These are phyloP conservation scores for Pantelozetes paolii DNA, from an alignment of 2,888 invertebrate species.

Conservation along the genomic window DNA sequence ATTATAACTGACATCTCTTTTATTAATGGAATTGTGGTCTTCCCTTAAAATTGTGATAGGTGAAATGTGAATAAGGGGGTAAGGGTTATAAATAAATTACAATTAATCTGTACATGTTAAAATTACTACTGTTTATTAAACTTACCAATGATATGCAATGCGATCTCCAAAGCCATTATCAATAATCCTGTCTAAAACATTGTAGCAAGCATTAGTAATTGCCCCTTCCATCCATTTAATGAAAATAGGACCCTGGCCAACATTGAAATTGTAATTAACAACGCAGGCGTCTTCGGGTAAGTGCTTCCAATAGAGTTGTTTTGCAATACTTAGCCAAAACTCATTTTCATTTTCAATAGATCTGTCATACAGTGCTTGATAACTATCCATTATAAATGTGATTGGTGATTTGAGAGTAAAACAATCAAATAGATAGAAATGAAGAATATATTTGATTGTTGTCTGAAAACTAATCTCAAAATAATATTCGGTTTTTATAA, in stretches of 20 bases:
- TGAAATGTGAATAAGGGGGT: too few species aligned
- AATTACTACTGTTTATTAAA: too few species aligned
- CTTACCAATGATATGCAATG: constrained; percentile 92
- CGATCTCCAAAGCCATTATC: constrained; percentile 81
- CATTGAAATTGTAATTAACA: constrained; percentile 93
- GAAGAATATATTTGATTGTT: too few species aligned
- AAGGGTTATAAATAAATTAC: neutral
- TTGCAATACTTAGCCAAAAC: constrained; percentile 91
- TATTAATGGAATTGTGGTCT: constrained; percentile 92
- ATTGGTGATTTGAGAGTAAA: too few species aligned
- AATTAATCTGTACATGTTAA: too few species aligned
- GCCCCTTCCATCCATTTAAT: constrained; percentile 94
- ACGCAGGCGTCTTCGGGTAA: too few species aligned
- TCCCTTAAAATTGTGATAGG: too few species aligned
- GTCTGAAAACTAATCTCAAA: too few species aligned
- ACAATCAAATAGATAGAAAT: too few species aligned
- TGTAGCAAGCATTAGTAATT: constrained; percentile 91
- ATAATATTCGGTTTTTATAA: too few species aligned
- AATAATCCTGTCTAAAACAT: constrained; percentile 85
- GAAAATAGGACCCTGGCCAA: constrained; percentile 77
- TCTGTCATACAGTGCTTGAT: constrained; percentile 73
- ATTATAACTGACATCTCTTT: constrained; percentile 78
- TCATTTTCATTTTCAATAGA: constrained; percentile 80
- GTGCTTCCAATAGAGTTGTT: constrained; percentile 88
- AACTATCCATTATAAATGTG: constrained; percentile 68